Evolutionary conservation across 2,797 vertebrate species (phyloP).

Genomic region (Crocodylus rhombifer): DNA sequence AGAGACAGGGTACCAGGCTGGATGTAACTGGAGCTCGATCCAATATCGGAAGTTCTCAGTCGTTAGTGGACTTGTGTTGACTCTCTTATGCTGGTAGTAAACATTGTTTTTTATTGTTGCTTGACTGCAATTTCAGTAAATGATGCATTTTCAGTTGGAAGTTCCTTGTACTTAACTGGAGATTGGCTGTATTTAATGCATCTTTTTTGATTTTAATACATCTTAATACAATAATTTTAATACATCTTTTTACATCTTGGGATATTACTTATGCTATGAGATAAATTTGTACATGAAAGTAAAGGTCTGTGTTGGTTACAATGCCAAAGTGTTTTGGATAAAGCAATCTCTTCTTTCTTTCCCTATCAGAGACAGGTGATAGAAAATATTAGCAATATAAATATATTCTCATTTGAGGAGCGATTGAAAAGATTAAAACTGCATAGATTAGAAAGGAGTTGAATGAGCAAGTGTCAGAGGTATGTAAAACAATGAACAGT

Average conservation of each 20-base stretch:
- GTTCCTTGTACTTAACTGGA: not conserved
- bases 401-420: not conserved
- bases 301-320: not conserved
- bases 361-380: not conserved
- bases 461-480: constrained; percentile 3
- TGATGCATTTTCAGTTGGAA: not conserved
- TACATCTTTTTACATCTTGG: not conserved
- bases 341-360: not conserved
- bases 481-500: not conserved
- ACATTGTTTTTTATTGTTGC: not conserved
- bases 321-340: not conserved
- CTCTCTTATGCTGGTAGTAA: not conserved
- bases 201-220: not conserved
- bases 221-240: not conserved
- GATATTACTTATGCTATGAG: not conserved
- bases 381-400: not conserved
- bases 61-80: not conserved
- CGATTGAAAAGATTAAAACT: not conserved
- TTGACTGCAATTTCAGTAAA: not conserved
- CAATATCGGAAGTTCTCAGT: not conserved
- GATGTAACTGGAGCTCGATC: constrained; percentile 4
- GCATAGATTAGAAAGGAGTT: not conserved
- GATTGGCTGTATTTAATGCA: not conserved
- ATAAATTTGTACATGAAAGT: not conserved
- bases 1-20: not conserved